Conservation (phyloP, 2,888 invertebrate genomes). For the Eustalomyia histrio region DNA sequence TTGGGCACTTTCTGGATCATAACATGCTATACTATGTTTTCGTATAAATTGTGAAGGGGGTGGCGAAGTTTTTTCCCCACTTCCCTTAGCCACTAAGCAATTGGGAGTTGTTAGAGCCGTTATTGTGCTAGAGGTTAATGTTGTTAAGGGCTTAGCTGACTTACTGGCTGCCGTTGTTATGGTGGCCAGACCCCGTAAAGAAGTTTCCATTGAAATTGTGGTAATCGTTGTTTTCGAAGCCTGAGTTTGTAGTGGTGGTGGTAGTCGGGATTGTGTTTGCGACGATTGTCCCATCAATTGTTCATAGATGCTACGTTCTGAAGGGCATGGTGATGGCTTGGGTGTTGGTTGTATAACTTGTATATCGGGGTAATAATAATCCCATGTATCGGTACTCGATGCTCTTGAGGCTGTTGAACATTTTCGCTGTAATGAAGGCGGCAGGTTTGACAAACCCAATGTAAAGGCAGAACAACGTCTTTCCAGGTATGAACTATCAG, state of each 20-base stretch:
- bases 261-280: no score
- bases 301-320: constrained; percentile 80
- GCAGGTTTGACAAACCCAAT: constrained; percentile 84
- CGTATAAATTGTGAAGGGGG: constrained; percentile 71
- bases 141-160: constrained; percentile 51
- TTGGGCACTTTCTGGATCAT: constrained; percentile 77
- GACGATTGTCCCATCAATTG: constrained; percentile 62
- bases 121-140: constrained; percentile 55
- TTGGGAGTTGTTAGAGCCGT: constrained; percentile 58
- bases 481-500: constrained; percentile 90
- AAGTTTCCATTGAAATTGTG: constrained; percentile 47
- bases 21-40: constrained; percentile 77
- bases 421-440: constrained; percentile 77
- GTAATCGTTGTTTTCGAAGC: constrained; percentile 66
- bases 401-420: constrained; percentile 76
- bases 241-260: constrained; percentile 38
- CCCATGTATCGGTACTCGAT: constrained; percentile 80
- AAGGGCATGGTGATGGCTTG: constrained; percentile 90
- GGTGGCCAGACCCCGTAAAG: constrained; percentile 54
- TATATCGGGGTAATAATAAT: constrained; percentile 83
- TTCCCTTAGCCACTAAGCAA: constrained; percentile 44
- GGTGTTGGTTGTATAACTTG: constrained; percentile 89
- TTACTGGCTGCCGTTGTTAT: constrained; percentile 60
- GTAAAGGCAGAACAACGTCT: constrained; percentile 89
- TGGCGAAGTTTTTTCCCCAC: not conserved